Percentiles rank a stretch among this genome's conserved stretches.
These are phyloP conservation scores for Pygoscelis antarcticus DNA, from an alignment of 2,113 vertebrate species.

Conservation along the genomic window DNA sequence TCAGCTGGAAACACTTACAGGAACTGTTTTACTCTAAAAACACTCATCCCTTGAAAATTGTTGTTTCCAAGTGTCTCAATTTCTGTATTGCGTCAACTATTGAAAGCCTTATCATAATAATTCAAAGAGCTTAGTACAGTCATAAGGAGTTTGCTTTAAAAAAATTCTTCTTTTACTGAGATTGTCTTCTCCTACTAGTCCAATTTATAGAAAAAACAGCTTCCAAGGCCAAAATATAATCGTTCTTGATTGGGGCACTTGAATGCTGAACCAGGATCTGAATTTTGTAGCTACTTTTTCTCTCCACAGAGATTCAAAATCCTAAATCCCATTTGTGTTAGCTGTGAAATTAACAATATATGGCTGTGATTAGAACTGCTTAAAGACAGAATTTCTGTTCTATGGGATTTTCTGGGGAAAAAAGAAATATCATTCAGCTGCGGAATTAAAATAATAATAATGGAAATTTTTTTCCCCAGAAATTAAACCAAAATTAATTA, in stretches of 20 bases:
- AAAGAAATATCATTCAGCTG: background rate
- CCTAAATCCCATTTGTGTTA: background rate
- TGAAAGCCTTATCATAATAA: background rate
- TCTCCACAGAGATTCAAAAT: background rate
- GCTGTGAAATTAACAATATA: background rate
- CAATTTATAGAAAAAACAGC: background rate
- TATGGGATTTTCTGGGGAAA: background rate
- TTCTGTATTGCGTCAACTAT: background rate
- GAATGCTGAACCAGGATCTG: background rate
- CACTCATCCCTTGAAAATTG: background rate
- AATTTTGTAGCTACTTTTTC: background rate
- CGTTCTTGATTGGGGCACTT: background rate
- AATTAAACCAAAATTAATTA: background rate
- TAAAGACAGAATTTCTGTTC: background rate
- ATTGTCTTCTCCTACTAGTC: background rate
- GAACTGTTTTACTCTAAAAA: background rate
- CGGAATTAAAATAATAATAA: background rate
- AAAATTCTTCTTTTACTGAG: background rate
- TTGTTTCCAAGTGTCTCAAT: background rate
- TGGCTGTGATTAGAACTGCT: background rate
- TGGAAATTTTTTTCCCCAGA: accelerated
- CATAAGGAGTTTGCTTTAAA: background rate
- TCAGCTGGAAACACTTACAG: background rate
- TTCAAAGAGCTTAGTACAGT: background rate
- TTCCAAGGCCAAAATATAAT: background rate